A percentile compares a stretch with the other conserved stretches of the same genome.
These are phyloP conservation scores for Ametastegia equiseti DNA, from an alignment of 2,888 invertebrate species.

Conservation along the genomic window DNA sequence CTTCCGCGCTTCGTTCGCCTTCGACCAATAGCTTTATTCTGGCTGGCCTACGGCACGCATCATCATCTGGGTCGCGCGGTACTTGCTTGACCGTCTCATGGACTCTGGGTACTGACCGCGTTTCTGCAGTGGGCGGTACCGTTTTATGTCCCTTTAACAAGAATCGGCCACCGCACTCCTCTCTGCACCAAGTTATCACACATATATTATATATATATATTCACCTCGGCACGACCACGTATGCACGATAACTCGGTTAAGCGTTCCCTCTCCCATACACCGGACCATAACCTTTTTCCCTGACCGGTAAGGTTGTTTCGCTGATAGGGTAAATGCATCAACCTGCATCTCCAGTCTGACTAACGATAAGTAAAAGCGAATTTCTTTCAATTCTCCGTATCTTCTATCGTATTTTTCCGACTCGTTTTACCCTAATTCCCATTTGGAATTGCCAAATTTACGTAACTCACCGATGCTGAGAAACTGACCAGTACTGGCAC, in stretches of 20 bases:
- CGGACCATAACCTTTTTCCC: no score
- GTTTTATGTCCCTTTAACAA: constrained; percentile 57
- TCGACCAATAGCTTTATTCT: constrained; percentile 18
- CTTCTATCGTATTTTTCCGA: no score
- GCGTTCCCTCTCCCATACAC: neutral
- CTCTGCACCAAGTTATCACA: constrained; percentile 7
- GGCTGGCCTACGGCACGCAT: constrained; percentile 38
- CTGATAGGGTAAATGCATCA: neutral
- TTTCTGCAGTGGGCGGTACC: constrained; percentile 58
- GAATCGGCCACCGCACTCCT: constrained; percentile 58
- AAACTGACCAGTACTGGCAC: no score
- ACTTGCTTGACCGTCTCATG: no score
- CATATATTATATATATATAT: neutral
- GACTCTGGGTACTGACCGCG: constrained; percentile 41
- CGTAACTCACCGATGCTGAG: no score
- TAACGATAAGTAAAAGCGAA: no score
- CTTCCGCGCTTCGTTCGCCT: constrained; percentile 2
- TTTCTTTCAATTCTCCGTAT: no score
- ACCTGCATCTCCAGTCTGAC: neutral
- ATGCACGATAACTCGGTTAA: constrained; percentile 14
- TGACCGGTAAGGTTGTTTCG: neutral
- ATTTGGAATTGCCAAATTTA: no score
- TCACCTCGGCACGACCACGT: neutral
- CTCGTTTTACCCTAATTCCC: no score
- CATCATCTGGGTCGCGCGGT: constrained; percentile 47